Evolutionary conservation across 2,888 invertebrate species (phyloP).

Genomic region (Hirtodrosophila histrioides): DNA sequence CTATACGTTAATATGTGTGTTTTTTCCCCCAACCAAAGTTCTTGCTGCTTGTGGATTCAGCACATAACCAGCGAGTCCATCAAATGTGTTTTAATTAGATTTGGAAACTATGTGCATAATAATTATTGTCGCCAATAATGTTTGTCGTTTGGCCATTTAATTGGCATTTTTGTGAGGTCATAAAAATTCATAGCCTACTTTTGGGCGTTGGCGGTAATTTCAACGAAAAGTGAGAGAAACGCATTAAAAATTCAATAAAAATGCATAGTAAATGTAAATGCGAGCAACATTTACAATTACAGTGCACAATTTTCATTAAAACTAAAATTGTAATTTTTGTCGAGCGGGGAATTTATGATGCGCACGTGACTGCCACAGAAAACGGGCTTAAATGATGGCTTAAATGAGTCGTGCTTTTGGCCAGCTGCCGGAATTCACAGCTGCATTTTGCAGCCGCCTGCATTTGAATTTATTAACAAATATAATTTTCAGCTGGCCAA

Average conservation of each 20-base stretch:
- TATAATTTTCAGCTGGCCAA: slow-evolving; percentile 43
- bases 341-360: slow-evolving; percentile 52
- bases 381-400: slow-evolving; percentile 65
- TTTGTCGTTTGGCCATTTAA: slow-evolving; percentile 38
- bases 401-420: slow-evolving; percentile 65
- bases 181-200: slow-evolving; percentile 62
- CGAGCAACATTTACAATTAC: slow-evolving; percentile 27
- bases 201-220: slow-evolving; percentile 22
- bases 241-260: slow-evolving; percentile 71
- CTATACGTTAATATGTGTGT: too few relatives aligned
- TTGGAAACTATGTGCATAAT: slow-evolving; percentile 18
- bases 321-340: slow-evolving; percentile 70
- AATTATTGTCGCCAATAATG: slow-evolving; percentile 30
- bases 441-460: slow-evolving; percentile 50
- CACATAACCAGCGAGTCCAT: not conserved
- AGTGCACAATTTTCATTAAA: slow-evolving; percentile 66
- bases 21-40: too few relatives aligned
- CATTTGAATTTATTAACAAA: slow-evolving; percentile 73
- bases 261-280: slow-evolving; percentile 58
- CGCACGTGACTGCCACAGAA: slow-evolving; percentile 50
- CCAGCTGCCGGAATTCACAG: slow-evolving; percentile 15
- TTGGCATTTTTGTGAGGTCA: slow-evolving; percentile 37
- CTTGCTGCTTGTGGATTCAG: not conserved
- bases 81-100: slow-evolving; percentile 34
- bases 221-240: slow-evolving; percentile 2